These are phyloP conservation scores for Drosophila sordidula DNA, from an alignment of 2,888 invertebrate genomes.

Conservation along the genomic window DNA sequence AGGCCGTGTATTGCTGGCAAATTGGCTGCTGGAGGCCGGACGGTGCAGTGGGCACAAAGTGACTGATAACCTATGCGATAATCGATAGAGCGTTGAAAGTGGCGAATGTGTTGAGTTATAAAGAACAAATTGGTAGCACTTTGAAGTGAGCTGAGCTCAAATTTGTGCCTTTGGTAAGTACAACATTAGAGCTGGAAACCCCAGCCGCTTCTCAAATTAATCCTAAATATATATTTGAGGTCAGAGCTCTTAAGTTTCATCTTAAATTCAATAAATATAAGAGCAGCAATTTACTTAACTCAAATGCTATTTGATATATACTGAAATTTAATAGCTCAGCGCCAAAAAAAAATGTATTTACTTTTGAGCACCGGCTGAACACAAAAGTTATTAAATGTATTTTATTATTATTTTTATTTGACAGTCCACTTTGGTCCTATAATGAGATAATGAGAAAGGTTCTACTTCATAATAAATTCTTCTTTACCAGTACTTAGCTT, in stretches of 20 bases:
- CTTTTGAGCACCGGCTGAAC: neutral
- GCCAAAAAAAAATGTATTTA: neutral
- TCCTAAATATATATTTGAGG: constrained; percentile 18
- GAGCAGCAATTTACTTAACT: constrained; percentile 32
- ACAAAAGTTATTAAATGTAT: constrained; percentile 1
- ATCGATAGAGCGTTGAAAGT: constrained; percentile 52
- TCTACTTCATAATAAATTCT: no score
- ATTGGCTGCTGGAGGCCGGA: constrained; percentile 16
- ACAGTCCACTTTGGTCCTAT: neutral
- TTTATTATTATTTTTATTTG: neutral
- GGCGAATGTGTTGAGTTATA: constrained; percentile 38
- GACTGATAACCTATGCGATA: constrained; percentile 67
- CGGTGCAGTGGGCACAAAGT: constrained; percentile 45
- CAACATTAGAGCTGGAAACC: neutral
- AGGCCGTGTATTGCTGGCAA: constrained; percentile 6
- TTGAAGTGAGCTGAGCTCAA: constrained; percentile 44
- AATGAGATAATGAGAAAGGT: neutral
- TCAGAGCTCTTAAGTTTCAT: constrained; percentile 40
- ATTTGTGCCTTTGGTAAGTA: constrained; percentile 20
- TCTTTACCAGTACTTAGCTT: no score
- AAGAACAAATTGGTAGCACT: constrained; percentile 45
- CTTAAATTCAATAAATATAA: constrained; percentile 70
- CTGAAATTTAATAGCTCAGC: constrained; percentile 28
- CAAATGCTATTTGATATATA: constrained; percentile 50
- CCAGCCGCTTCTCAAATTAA: neutral